These are phyloP conservation scores for Thysanoteuthis rhombus DNA, from an alignment of 2,888 invertebrate genomes.

Conservation along the genomic window DNA sequence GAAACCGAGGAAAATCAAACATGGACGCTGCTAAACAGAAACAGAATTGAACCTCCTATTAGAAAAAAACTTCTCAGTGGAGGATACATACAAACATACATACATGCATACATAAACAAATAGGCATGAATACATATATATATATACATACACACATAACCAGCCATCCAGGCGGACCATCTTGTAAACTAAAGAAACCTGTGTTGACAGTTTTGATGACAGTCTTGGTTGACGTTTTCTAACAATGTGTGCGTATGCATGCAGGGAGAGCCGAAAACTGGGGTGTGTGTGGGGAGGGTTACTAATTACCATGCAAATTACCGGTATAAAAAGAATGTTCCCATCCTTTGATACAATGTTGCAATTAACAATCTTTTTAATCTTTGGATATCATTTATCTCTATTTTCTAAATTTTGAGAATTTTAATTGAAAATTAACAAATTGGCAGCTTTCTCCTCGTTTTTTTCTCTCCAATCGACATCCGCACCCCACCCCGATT, in stretches of 20 bases:
- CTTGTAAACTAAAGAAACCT: too few relatives aligned
- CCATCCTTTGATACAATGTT: background rate
- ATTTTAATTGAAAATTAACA: constrained; percentile 12
- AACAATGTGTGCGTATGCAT: background rate
- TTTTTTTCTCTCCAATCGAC: background rate
- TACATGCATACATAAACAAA: too few relatives aligned
- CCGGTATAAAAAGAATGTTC: background rate
- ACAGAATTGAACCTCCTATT: too few relatives aligned
- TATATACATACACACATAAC: too few relatives aligned
- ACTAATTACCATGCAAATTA: background rate
- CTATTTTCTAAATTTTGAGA: background rate
- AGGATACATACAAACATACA: too few relatives aligned
- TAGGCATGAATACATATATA: too few relatives aligned
- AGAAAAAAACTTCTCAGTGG: too few relatives aligned
- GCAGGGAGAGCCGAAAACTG: background rate
- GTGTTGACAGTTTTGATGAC: too few relatives aligned
- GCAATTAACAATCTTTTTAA: constrained; percentile 12
- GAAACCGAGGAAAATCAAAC: too few relatives aligned
- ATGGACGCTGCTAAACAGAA: too few relatives aligned
- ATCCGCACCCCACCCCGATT: background rate
- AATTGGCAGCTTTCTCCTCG: background rate
- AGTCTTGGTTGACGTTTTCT: too few relatives aligned
- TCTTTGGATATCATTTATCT: background rate
- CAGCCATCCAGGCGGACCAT: too few relatives aligned
- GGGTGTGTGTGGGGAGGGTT: background rate